Conservation (phyloP, 2,113 vertebrate genomes). For the Rhabdornis inornatus region DNA sequence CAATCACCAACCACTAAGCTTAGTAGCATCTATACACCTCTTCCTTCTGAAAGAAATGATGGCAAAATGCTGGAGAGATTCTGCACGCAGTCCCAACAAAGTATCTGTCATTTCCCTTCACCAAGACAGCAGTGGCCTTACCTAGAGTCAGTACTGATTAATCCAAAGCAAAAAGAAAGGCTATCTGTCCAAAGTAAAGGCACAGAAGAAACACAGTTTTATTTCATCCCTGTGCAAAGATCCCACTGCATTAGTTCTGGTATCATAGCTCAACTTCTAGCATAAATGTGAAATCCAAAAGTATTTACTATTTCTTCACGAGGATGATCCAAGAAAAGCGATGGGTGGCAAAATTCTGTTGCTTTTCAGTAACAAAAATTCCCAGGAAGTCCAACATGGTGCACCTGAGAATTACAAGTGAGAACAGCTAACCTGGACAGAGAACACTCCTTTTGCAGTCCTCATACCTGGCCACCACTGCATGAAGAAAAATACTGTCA, state of each 20-base stretch:
- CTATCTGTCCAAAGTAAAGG: not conserved
- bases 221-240: not conserved
- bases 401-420: not conserved
- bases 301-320: not conserved
- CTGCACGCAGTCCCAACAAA: not conserved
- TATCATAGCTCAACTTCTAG: not conserved
- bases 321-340: not conserved
- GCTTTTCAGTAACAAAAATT: not conserved
- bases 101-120: not conserved
- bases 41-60: not conserved
- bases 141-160: not conserved
- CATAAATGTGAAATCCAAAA: not conserved
- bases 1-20: not conserved
- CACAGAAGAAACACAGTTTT: not conserved
- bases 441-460: not conserved
- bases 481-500: not conserved
- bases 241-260: not conserved
- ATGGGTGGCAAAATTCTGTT: not conserved
- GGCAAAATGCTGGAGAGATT: not conserved
- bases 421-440: not conserved
- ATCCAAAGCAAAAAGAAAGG: not conserved
- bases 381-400: not conserved
- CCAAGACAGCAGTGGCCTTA: fast-evolving
- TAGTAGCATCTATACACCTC: not conserved
- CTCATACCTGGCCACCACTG: not conserved